These are phyloP conservation scores for Neosalanx taihuensis DNA, from an alignment of 2,797 vertebrate species.

Conservation along the genomic window DNA sequence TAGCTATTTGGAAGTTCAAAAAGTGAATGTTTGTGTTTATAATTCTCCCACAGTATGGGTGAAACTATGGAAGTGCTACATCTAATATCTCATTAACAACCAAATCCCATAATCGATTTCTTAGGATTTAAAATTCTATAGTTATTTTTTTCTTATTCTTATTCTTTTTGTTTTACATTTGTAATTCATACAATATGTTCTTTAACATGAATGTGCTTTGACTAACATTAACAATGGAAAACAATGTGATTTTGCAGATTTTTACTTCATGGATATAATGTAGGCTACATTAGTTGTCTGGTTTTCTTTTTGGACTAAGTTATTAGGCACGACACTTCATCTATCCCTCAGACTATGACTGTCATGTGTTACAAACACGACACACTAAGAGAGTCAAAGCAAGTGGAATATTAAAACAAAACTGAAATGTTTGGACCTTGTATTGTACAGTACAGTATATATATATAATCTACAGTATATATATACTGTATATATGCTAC, in stretches of 20 bases:
- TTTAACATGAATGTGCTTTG: conserved; percentile 50
- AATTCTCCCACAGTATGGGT: conserved; percentile 62
- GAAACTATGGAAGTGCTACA: conserved; percentile 42
- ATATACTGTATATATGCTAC: conserved; percentile 53
- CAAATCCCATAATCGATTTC: conserved; percentile 50
- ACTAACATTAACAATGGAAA: conserved; percentile 53
- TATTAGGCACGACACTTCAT: conserved; percentile 67
- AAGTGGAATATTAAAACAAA: conserved; percentile 27
- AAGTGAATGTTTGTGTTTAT: conserved; percentile 30
- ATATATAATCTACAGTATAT: background rate
- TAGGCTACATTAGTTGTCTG: conserved; percentile 49
- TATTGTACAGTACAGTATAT: conserved; percentile 46
- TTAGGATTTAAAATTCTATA: conserved; percentile 48
- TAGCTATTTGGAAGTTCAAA: conserved; percentile 23
- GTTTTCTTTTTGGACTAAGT: conserved; percentile 58
- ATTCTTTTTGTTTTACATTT: conserved; percentile 36
- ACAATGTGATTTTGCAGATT: conserved; percentile 40
- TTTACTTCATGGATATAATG: conserved; percentile 22
- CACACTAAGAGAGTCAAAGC: background rate
- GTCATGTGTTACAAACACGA: conserved; percentile 20
- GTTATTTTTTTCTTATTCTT: too few relatives aligned
- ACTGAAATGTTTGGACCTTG: conserved; percentile 62
- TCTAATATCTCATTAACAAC: conserved; percentile 52
- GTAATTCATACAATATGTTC: conserved; percentile 46
- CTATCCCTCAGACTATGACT: conserved; percentile 38